A percentile compares a stretch with the other conserved stretches of the same genome.
These are phyloP conservation scores for Eupristina koningsbergeri DNA, from an alignment of 1,140 invertebrate species.

Conservation along the genomic window DNA sequence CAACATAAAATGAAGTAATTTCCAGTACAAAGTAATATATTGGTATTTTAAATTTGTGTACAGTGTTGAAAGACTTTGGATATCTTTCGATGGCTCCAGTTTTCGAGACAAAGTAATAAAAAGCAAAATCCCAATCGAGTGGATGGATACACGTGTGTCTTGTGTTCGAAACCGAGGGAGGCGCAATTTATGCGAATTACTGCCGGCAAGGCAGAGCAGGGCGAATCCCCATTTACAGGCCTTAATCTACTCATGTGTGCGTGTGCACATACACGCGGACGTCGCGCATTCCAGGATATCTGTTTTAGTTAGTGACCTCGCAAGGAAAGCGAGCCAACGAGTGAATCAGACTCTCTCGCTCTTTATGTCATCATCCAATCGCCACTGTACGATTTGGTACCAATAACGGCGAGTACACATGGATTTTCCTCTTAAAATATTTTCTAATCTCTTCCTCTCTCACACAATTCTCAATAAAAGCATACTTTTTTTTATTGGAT, in stretches of 20 bases:
- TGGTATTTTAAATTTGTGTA: too few species aligned
- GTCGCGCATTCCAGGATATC: conserved; percentile 60
- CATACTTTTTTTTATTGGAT: too few species aligned
- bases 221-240: not conserved
- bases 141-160: too few species aligned
- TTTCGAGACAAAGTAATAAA: too few species aligned
- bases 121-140: too few species aligned
- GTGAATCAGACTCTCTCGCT: not conserved
- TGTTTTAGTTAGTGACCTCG: conserved; percentile 66
- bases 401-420: not conserved
- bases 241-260: not conserved
- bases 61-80: too few species aligned
- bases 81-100: not conserved
- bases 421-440: not conserved
- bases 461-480: too few species aligned
- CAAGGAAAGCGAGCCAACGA: conserved; percentile 22
- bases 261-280: conserved; percentile 21
- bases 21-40: too few species aligned
- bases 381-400: too few species aligned
- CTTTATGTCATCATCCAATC: too few species aligned
- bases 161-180: too few species aligned
- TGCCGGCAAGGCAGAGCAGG: not conserved
- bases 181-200: not conserved
- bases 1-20: not conserved
- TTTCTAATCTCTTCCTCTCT: too few species aligned